phyloP scores from a whole-genome alignment of 2,797 vertebrate genomes.

The Etheostoma nigrum region DNA sequence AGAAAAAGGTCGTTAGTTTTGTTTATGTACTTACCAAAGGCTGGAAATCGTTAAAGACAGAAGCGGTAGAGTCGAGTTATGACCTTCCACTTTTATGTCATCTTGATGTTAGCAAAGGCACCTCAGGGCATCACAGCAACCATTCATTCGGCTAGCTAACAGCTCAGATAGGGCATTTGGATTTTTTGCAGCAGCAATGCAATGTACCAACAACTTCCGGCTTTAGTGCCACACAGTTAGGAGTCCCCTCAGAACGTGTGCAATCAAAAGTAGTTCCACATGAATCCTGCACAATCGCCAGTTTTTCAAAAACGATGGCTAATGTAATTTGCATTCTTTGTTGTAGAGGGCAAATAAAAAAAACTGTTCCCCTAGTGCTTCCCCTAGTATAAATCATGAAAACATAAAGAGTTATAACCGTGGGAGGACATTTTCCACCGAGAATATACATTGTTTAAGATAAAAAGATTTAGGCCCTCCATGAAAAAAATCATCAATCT shows the following conservation, averaged over 20 bases:
- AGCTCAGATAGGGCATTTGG: slow-evolving; percentile 20
- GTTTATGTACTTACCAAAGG: slow-evolving; percentile 39
- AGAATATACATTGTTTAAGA: too few species aligned
- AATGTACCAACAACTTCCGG: slow-evolving; percentile 82
- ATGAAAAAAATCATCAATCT: too few species aligned
- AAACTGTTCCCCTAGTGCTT: accelerated
- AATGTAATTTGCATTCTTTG: background rate
- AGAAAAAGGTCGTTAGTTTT: background rate
- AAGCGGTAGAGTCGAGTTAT: background rate
- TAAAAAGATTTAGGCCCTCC: too few species aligned
- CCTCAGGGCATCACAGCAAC: slow-evolving; percentile 36
- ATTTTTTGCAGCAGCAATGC: slow-evolving; percentile 6
- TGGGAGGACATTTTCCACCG: background rate
- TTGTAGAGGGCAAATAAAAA: background rate
- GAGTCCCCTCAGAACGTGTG: slow-evolving; percentile 5
- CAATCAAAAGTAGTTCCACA: slow-evolving; percentile 23
- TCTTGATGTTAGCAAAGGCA: slow-evolving; percentile 39
- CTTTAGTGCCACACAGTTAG: slow-evolving; percentile 41
- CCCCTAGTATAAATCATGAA: too few species aligned
- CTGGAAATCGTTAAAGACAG: background rate
- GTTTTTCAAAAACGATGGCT: background rate
- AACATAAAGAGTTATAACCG: background rate
- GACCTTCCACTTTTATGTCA: slow-evolving; percentile 53
- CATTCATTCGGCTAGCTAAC: slow-evolving; percentile 57
- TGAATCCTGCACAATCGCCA: accelerated